phyloP scores from a whole-genome alignment of 1,140 invertebrate genomes.

The Calephelis nemesis region DNA sequence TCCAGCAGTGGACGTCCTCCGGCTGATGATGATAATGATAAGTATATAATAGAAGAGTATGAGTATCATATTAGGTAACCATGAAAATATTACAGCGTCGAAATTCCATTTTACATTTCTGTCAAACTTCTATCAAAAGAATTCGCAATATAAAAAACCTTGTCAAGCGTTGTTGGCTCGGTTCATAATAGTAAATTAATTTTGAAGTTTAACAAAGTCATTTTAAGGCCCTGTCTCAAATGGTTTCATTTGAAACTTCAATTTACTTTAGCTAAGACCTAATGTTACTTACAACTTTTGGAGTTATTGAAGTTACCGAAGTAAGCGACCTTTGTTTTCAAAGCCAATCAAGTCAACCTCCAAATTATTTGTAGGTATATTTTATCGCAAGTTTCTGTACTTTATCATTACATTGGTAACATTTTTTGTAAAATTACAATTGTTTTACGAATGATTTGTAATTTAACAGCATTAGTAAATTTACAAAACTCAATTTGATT shows the following conservation, averaged over 20 bases:
- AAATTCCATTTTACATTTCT: background rate
- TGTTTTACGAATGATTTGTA: too few relatives aligned
- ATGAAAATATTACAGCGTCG: background rate
- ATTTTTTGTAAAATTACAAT: too few relatives aligned
- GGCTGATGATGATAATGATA: too few relatives aligned
- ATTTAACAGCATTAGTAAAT: too few relatives aligned
- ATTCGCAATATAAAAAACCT: background rate
- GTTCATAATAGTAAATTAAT: slow-evolving; percentile 18
- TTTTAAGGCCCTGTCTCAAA: slow-evolving; percentile 15
- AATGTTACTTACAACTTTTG: slow-evolving; percentile 16
- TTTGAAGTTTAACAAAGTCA: slow-evolving; percentile 17
- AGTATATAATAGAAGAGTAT: too few relatives aligned
- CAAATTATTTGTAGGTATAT: background rate
- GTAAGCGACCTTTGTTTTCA: slow-evolving; percentile 16
- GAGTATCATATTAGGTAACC: too few relatives aligned
- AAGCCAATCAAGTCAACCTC: slow-evolving; percentile 12
- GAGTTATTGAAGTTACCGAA: slow-evolving; percentile 17
- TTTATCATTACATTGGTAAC: too few relatives aligned
- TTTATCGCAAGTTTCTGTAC: background rate
- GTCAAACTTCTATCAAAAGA: slow-evolving; percentile 12
- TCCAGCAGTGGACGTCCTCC: too few relatives aligned
- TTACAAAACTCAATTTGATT: too few relatives aligned
- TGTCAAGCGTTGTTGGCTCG: slow-evolving; percentile 9
- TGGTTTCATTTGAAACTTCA: slow-evolving; percentile 15
- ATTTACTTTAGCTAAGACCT: slow-evolving; percentile 15